A percentile compares a stretch with the other conserved stretches of the same genome.
phyloP scores from a whole-genome alignment of 37 sponge, comb jelly and placozoan genomes.

The Agelas oroides region DNA sequence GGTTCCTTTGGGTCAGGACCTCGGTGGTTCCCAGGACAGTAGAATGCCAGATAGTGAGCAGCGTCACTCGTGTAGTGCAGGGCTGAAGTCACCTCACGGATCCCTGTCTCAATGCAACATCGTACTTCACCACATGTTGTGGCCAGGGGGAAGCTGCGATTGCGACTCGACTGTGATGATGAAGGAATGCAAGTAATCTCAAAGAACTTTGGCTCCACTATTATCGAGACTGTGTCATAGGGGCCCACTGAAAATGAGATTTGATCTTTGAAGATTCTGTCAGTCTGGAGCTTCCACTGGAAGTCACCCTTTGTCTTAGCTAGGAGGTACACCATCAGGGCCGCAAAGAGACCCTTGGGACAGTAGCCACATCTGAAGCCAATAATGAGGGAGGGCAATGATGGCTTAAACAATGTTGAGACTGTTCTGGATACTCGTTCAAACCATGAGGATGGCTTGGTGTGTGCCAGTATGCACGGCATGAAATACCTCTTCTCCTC shows the following conservation, averaged over 20 bases:
- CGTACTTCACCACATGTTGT: not conserved
- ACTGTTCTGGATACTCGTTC: not conserved
- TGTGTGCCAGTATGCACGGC: conserved; percentile 3
- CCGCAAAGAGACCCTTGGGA: not conserved
- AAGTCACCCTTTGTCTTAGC: not conserved
- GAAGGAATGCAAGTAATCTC: not conserved
- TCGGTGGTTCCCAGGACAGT: not conserved
- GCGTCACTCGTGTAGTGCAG: not conserved
- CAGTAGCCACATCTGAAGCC: not conserved
- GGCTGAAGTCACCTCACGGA: not conserved
- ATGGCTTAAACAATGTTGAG: not conserved
- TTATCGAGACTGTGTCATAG: not conserved
- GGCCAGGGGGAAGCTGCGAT: not conserved
- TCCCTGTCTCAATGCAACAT: not conserved
- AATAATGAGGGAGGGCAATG: not conserved
- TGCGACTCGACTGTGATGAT: not conserved
- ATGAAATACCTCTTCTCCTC: not conserved
- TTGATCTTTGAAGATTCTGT: not conserved
- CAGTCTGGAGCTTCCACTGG: not conserved
- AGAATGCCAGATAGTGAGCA: not conserved
- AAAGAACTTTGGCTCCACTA: not conserved
- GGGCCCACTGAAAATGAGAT: conserved; percentile 2
- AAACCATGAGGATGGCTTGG: not conserved
- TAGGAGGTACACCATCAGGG: conserved; percentile 2
- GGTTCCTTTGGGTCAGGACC: not conserved